Base-by-base conservation (phyloP, 2,113 vertebrate species). In the Tragelaphus scriptus region DNA sequence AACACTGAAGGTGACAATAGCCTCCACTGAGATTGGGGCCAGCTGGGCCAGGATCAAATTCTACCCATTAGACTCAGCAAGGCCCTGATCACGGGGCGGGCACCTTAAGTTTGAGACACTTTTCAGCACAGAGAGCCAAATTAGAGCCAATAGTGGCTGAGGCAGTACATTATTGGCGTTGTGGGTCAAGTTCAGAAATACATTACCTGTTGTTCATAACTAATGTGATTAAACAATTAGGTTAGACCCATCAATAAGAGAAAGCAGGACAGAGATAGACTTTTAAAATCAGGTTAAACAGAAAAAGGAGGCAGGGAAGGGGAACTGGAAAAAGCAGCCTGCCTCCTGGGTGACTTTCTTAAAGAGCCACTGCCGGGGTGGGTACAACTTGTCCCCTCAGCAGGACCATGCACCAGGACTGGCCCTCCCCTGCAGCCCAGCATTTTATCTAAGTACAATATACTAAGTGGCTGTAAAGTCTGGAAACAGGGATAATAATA, bases 271-370 rank as follows among this genome's bases (percentile, higher is more conserved):
- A 93, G 85, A 75, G 14, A 65, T 30, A 85, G n/a, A 82, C 61
- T 90, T 88, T 88, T 49, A 89, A 80, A 88, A 90, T 90, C 30
- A 94, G 30, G 84, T 84, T 65, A 92, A 97, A 9, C 12, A 32
- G 61, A 61, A 68, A 85, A 40, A 93, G 10, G 30, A 49, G n/a
- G 5, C 19, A 7, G 15, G 49, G 19, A 55, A 47, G 21, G 59
- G 32, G 21, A 68, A 51, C 5, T 32, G 85, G 63, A 53, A 89
- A 96, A 63, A 88, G 58, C 53, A 96, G 47, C 51, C n/a, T 71
- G 44, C 17, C 30, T 91, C 10, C 5, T 8, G 36, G 28, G 49
- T 55, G 56, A 40, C 56, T 79, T 81, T 90, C 55, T 82, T 14
- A 13, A 32, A 44, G 92, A 53, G 28, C 32, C 47, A 36, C 59